These are phyloP conservation scores for Morone saxatilis DNA, from an alignment of 2,113 vertebrate species.

Conservation along the genomic window DNA sequence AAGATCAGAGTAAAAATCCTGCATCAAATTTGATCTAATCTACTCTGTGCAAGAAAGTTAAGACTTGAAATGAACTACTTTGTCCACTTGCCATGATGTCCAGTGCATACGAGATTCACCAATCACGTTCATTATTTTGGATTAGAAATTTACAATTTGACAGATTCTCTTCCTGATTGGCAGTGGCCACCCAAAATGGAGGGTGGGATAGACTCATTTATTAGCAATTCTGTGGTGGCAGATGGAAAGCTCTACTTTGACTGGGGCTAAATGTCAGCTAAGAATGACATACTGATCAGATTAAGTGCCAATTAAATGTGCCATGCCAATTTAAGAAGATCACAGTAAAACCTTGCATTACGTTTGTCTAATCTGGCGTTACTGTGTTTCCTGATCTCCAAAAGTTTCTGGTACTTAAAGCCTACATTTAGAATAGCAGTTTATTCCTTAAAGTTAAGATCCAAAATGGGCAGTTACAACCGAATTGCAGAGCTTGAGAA, in stretches of 20 bases:
- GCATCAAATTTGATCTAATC: not conserved
- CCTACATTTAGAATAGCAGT: too few relatives aligned
- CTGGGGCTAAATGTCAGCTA: slow-evolving; percentile 2
- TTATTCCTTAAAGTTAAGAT: not conserved
- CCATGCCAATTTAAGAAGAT: slow-evolving; percentile 21
- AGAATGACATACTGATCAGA: slow-evolving; percentile 15
- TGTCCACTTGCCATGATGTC: not conserved
- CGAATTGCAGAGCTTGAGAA: not conserved
- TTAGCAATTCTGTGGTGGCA: not conserved
- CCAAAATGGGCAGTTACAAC: not conserved
- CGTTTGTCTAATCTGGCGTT: not conserved
- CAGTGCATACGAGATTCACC: not conserved
- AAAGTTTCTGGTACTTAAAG: not conserved
- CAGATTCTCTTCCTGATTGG: not conserved
- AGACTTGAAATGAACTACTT: not conserved
- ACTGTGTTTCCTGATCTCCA: not conserved
- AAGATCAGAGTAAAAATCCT: slow-evolving; percentile 8
- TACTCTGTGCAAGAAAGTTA: not conserved
- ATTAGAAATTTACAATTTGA: not conserved
- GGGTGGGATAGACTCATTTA: not conserved
- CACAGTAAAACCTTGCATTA: not conserved
- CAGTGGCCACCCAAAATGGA: not conserved
- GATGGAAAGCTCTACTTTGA: not conserved
- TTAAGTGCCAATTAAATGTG: slow-evolving; percentile 17
- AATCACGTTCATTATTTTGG: not conserved